phyloP scores from a whole-genome alignment of 2,888 invertebrate genomes.

The Petrolisthes cinctipes region DNA sequence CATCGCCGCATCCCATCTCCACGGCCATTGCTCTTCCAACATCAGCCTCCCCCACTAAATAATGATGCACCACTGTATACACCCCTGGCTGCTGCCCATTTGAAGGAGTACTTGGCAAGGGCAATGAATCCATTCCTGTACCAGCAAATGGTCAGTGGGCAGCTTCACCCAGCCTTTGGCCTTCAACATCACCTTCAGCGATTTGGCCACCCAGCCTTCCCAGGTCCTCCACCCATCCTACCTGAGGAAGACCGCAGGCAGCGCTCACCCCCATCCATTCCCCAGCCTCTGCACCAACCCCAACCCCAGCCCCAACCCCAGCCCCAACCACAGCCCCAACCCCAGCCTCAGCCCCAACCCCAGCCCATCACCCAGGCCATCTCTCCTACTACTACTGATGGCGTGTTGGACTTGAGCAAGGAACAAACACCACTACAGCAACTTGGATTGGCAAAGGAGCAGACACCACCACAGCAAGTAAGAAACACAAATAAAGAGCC shows the following conservation, averaged over 20 bases:
- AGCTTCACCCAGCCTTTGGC: constrained; percentile 54
- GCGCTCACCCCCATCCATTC: constrained; percentile 23
- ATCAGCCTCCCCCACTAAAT: constrained; percentile 37
- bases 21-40: constrained; percentile 38
- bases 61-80: constrained; percentile 19
- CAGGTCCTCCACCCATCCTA: constrained; percentile 21
- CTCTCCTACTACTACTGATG: constrained; percentile 40
- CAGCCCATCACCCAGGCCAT: neutral
- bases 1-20: constrained; percentile 18
- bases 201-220: constrained; percentile 51
- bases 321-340: constrained; percentile 12
- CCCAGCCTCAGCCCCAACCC: constrained; percentile 29
- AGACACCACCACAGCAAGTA: constrained; percentile 49
- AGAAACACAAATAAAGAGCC: constrained; percentile 42
- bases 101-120: constrained; percentile 56
- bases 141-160: constrained; percentile 51
- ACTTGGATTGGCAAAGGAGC: constrained; percentile 37
- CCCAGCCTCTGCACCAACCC: constrained; percentile 21
- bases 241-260: constrained; percentile 38
- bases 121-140: constrained; percentile 60
- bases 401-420: constrained; percentile 67
- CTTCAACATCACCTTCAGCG: constrained; percentile 59
- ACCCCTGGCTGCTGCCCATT: constrained; percentile 47
- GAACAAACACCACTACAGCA: constrained; percentile 58
- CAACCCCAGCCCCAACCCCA: constrained; percentile 14